Evolutionary conservation across 2,113 vertebrate species (phyloP).

Genomic region (Kryptolebias marmoratus): DNA sequence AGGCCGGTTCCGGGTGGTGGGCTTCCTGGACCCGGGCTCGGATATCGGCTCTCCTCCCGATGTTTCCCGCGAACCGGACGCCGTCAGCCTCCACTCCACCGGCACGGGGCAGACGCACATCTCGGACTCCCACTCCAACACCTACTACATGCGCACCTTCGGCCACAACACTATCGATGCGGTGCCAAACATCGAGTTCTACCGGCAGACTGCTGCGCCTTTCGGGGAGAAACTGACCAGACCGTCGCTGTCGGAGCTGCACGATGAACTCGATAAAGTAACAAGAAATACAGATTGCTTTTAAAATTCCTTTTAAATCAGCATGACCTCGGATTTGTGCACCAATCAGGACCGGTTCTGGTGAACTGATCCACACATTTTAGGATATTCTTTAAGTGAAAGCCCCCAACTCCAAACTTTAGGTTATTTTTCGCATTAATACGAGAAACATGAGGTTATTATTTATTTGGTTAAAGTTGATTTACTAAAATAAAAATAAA

Average conservation of each 20-base stretch:
- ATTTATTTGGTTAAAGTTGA: too few relatives aligned
- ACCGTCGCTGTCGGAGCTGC: constrained; percentile 92
- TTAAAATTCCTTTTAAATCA: neutral
- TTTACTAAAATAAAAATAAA: too few relatives aligned
- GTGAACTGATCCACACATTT: too few relatives aligned
- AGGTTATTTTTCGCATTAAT: too few relatives aligned
- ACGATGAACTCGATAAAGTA: constrained; percentile 95
- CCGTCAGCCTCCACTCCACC: constrained; percentile 90
- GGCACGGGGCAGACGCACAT: constrained; percentile 88
- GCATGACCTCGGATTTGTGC: too few relatives aligned
- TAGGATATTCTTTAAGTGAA: too few relatives aligned
- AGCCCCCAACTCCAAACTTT: too few relatives aligned
- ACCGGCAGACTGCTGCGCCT: constrained; percentile 88
- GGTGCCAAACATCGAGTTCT: constrained; percentile 95
- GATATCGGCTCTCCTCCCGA: constrained; percentile 77
- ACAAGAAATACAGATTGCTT: neutral
- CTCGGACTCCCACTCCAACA: constrained; percentile 95
- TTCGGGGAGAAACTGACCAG: constrained; percentile 91
- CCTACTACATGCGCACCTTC: constrained; percentile 96
- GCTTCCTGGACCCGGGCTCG: constrained; percentile 86
- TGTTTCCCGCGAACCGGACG: constrained; percentile 88
- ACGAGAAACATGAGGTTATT: too few relatives aligned
- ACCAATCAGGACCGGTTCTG: too few relatives aligned
- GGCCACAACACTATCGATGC: constrained; percentile 99
- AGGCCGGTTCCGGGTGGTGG: constrained; percentile 87